phyloP scores from a whole-genome alignment of 2,888 invertebrate species.

The Eristalinus aeneus region DNA sequence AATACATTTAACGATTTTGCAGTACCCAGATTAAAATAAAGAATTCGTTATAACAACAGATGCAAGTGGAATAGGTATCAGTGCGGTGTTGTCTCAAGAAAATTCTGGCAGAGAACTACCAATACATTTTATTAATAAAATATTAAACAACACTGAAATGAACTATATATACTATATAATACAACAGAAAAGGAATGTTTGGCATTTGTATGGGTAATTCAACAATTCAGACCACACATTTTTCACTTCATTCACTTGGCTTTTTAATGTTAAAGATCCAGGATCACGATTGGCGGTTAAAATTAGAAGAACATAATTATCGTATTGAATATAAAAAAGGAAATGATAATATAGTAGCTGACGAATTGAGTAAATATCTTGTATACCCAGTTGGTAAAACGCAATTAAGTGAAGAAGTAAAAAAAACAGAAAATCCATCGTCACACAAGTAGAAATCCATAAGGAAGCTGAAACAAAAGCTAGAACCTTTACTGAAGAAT shows the following conservation, averaged over 20 bases:
- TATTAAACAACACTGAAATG: constrained; percentile 1
- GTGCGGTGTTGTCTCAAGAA: too few relatives aligned
- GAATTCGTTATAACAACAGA: constrained; percentile 32
- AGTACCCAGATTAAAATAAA: constrained; percentile 16
- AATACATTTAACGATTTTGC: constrained; percentile 14
- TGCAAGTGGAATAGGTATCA: too few relatives aligned
- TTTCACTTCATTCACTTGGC: background rate
- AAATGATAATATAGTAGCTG: background rate
- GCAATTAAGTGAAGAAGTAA: background rate
- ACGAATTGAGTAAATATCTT: background rate
- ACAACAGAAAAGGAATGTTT: background rate
- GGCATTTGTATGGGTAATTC: background rate
- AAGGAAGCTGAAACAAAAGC: background rate
- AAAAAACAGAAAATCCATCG: background rate
- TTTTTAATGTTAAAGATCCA: background rate
- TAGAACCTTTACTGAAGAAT: background rate
- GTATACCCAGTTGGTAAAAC: too few relatives aligned
- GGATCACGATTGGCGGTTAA: background rate
- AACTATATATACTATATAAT: too few relatives aligned
- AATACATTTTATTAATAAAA: constrained; percentile 18
- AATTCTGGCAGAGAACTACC: too few relatives aligned
- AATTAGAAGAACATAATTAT: background rate
- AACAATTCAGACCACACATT: constrained; percentile 10
- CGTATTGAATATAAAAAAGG: background rate
- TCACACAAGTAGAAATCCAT: background rate